phyloP scores from a whole-genome alignment of 2,888 invertebrate species.

The Anodontia alba region DNA sequence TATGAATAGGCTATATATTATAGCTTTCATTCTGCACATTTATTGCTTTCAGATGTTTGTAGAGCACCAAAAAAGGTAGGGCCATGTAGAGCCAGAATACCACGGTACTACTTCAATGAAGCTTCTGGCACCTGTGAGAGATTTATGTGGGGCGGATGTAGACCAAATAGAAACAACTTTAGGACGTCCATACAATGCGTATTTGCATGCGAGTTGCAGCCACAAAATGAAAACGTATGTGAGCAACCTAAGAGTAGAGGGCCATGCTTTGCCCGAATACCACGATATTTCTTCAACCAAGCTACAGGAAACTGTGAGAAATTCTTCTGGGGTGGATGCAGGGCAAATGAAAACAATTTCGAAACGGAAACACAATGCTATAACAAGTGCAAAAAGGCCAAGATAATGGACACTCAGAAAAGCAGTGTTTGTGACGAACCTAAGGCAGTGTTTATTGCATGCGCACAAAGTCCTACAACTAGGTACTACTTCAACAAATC shows the following conservation, averaged over 20 bases:
- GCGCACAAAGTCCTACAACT: not conserved
- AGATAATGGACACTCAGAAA: not conserved
- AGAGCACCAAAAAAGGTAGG: not conserved
- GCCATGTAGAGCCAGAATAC: not conserved
- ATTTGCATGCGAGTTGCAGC: not conserved
- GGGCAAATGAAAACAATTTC: not conserved
- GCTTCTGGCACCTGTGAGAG: not conserved
- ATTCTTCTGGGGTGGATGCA: not conserved
- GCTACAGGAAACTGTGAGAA: not conserved
- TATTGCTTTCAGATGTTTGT: too few species aligned
- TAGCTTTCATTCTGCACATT: too few species aligned
- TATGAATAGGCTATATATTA: too few species aligned
- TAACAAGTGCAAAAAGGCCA: not conserved
- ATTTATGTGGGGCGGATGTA: not conserved
- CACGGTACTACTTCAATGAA: not conserved
- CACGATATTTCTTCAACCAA: not conserved
- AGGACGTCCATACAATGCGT: not conserved
- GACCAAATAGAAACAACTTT: not conserved
- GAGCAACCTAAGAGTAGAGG: not conserved
- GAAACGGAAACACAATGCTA: not conserved
- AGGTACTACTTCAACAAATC: not conserved
- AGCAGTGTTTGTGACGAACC: not conserved
- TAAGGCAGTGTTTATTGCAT: not conserved
- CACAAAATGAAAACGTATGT: not conserved
- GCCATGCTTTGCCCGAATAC: not conserved